Base-by-base conservation (phyloP, 2,888 invertebrate genomes). In the Rhaphigaster nebulosa region DNA sequence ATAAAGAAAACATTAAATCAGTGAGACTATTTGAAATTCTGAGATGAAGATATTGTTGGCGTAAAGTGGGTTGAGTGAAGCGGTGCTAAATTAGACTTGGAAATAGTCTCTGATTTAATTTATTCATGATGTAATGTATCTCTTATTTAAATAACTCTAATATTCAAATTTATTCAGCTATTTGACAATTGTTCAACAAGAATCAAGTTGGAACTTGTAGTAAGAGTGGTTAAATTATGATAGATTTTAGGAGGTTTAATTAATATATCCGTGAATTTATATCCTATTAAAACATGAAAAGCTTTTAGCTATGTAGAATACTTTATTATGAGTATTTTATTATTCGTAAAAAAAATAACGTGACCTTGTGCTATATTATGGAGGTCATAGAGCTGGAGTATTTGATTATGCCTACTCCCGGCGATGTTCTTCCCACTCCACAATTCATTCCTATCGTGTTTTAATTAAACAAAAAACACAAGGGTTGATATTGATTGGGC, bases 101-200 rank as follows among this genome's bases (percentile, higher is more conserved):
- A 76, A 76, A 76, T 76, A 23, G 38, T 23, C 20, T 38, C 70
- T 76, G 34, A 76, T 38, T 15, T 76, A 76, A 76, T 76, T 76
- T 76, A 76, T 76, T 76, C 70, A 76, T 76, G 2, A 76, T 76
- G 34, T 76, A 38, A 76, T 76, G 70, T 76, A 76, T 38, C 34
- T 76, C 8, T 76, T 76, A 76, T 38, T 76, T 76, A 38, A 34
- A 76, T 76, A 76, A 38, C 34, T 76, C 20, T 76, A 76, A 76
- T 76, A 76, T 76, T 76, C 34, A 76, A 76, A 76, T 76, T 76
- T 76, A 76, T 76, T 76, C 70, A 38, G 15, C 34, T 76, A 38
- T 34, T 38, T 76, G 34, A 76, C 38, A 38, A 76, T 76, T 38
- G 20, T 38, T 76, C 70, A 76, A 23, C 29, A 34, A 6, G 0